Conservation (phyloP, 2,888 invertebrate genomes). For the Drosophila yooni region DNA sequence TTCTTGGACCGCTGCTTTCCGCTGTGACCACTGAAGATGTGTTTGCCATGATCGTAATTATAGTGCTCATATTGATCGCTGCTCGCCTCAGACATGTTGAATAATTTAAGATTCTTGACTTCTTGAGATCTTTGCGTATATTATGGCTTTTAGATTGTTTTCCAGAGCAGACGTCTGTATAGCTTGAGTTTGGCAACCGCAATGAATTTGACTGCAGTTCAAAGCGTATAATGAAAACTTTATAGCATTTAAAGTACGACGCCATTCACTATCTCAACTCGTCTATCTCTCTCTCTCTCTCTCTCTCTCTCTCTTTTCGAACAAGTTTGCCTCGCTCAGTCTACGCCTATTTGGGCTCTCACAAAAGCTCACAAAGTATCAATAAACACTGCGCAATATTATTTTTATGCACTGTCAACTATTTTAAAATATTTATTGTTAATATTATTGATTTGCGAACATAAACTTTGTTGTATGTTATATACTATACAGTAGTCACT, state of each 20-base stretch:
- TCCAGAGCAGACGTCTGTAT: conserved; percentile 18
- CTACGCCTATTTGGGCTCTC: not conserved
- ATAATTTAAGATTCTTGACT: not conserved
- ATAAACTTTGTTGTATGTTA: not conserved
- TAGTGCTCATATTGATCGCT: conserved; percentile 97
- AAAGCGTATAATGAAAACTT: conserved; percentile 40
- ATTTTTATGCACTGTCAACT: conserved; percentile 17
- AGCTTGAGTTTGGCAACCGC: conserved; percentile 6
- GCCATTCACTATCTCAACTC: conserved; percentile 7
- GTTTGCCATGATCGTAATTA: conserved; percentile 96
- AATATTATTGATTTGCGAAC: conserved; percentile 3
- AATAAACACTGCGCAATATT: conserved; percentile 24
- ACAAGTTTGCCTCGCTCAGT: conserved; percentile 8
- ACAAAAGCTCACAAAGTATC: conserved; percentile 9
- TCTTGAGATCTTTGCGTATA: conserved; percentile 83
- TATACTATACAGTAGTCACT: not conserved
- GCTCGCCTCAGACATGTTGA: conserved; percentile 91
- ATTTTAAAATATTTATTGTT: not conserved
- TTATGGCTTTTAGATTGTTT: conserved; percentile 50
- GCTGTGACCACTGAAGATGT: conserved; percentile 93
- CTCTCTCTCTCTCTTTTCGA: conserved; percentile 1
- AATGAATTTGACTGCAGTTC: conserved; percentile 21
- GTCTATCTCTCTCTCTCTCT: not conserved
- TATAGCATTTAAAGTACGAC: not conserved
- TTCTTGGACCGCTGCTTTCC: conserved; percentile 96